These are phyloP conservation scores for Incurvaria masculella DNA, from an alignment of 2,888 invertebrate species.

Conservation along the genomic window DNA sequence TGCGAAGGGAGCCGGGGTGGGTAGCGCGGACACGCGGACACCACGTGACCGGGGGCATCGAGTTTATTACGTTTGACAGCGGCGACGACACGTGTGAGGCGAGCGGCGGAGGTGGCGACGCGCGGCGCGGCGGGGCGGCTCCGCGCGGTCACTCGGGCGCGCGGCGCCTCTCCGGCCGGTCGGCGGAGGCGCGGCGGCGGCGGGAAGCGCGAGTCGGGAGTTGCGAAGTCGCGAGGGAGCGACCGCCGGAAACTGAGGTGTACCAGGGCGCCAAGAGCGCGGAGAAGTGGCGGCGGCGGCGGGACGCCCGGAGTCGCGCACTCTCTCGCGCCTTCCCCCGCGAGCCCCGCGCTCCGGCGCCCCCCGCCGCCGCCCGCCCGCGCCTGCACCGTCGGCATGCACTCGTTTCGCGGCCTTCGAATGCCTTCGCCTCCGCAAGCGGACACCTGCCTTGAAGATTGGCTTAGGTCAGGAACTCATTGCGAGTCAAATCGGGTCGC, in stretches of 20 bases:
- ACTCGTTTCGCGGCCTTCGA: conserved; percentile 42
- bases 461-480: background rate
- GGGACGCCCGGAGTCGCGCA: conserved; percentile 7
- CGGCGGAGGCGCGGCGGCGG: conserved; percentile 2
- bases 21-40: no score
- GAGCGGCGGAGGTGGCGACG: conserved; percentile 42
- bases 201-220: conserved; percentile 15
- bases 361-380: conserved; percentile 24
- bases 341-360: conserved; percentile 27
- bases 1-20: conserved; percentile 6
- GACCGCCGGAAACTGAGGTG: conserved; percentile 54
- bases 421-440: conserved; percentile 24
- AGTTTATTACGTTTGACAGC: conserved; percentile 21
- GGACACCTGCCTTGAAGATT: conserved; percentile 1
- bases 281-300: conserved; percentile 34
- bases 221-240: conserved; percentile 48
- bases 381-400: conserved; percentile 24
- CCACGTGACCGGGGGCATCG: background rate
- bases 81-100: conserved; percentile 23
- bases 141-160: conserved; percentile 6
- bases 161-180: conserved; percentile 1
- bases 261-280: conserved; percentile 51
- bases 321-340: conserved; percentile 44
- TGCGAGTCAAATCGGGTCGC: no score
- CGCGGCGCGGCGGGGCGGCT: conserved; percentile 25